Percentiles rank a stretch among this genome's conserved stretches.
These are phyloP conservation scores for Bruchidius siliquastri DNA, from an alignment of 2,888 invertebrate species.

Conservation along the genomic window DNA sequence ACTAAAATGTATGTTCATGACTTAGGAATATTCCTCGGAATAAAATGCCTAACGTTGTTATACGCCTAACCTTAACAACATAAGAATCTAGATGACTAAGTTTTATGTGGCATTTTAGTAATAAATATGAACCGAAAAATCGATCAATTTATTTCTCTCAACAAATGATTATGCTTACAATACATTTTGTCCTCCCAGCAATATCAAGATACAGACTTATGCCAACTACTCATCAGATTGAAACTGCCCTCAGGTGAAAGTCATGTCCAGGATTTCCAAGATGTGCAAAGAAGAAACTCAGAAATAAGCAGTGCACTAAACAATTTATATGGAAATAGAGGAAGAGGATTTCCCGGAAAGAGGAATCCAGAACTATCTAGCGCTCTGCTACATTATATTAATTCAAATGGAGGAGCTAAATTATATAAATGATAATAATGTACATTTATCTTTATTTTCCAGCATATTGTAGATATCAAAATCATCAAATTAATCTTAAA, in stretches of 20 bases:
- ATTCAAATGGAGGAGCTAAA: background rate
- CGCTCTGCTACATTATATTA: conserved; percentile 16
- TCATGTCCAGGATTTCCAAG: background rate
- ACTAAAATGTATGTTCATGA: too few species aligned
- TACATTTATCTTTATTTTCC: background rate
- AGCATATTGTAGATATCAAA: background rate
- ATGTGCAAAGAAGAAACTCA: conserved; percentile 15
- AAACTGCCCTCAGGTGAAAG: background rate
- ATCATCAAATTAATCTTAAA: background rate
- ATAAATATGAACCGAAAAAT: too few species aligned
- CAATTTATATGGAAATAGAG: conserved; percentile 13
- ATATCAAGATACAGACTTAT: background rate
- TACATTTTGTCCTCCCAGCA: background rate
- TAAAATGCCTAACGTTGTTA: too few species aligned
- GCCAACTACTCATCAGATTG: background rate
- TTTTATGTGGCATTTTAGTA: too few species aligned
- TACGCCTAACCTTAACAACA: too few species aligned
- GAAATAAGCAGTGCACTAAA: conserved; percentile 20
- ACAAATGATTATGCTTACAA: too few species aligned
- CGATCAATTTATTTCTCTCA: too few species aligned
- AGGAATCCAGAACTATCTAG: conserved; percentile 19
- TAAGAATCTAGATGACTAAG: too few species aligned
- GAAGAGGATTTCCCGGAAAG: conserved; percentile 11
- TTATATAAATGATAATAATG: background rate
- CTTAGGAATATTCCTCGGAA: too few species aligned